Evolutionary conservation across 2,888 invertebrate genomes (phyloP), one percentile per base, ranked within the genome.

Genomic region (Trisateles emortualis): DNA sequence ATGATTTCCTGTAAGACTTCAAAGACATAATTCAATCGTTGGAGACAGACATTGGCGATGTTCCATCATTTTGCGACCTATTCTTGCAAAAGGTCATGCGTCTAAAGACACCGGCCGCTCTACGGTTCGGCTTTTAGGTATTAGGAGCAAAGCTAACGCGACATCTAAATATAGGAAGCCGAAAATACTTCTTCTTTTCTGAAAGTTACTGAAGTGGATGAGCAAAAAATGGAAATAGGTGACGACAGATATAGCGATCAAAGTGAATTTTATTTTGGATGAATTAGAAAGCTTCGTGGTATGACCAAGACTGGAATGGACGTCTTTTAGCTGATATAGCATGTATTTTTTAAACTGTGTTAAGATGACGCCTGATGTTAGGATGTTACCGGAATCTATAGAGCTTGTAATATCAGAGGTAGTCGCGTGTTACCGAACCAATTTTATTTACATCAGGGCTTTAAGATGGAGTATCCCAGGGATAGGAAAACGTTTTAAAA

Each of bases 1-100:
- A 76, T 62, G 46, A 64, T 64, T 76, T 78, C 76, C 76, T 74
- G 72, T 58, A 44, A 47, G 39, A 74, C 72, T 71, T 78, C 76
- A 78, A 79, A 78, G n/a, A 68, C 52, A 51, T 52, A 14, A 44
- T 46, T 65, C 47, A 48, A 57, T 58, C n/a, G 56, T 42, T 32
- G 54, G 49, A 36, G 13, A 44, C 49, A 54, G 44, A 44, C 59
- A 57, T 77, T 78, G 79, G 79, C 79, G 52, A 13, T 36, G 57
- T 63, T 75, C 78, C 79, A 79, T 64, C 42, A 19, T 38, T 29
- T 42, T 30, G 50, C 65, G 69, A 63, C 64, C 74, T 72, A 73
- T 59, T 74, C 68, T 62, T 46, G 62, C 72, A 36, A 78, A 76
- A 78, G 78, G 78, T 77, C 70, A 60, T 29, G 16, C 26, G 42